phyloP scores from a whole-genome alignment of 2,888 invertebrate species.

The Troides oblongomaculatus region DNA sequence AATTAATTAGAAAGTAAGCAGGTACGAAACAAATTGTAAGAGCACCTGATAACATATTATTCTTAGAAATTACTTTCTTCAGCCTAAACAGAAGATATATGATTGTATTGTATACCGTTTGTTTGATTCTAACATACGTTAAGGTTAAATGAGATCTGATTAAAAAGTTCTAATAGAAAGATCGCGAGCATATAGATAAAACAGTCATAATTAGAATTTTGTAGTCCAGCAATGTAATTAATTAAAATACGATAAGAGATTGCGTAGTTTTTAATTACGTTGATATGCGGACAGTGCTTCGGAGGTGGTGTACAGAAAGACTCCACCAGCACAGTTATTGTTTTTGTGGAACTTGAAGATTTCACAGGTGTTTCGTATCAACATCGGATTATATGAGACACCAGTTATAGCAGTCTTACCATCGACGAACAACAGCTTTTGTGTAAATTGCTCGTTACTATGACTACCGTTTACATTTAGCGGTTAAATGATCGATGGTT shows the following conservation, averaged over 20 bases:
- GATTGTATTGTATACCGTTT: not conserved
- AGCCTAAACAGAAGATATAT: not conserved
- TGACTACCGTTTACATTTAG: conserved; percentile 14
- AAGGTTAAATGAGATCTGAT: conserved; percentile 10
- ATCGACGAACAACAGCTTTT: conserved; percentile 12
- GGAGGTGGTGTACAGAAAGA: conserved; percentile 33
- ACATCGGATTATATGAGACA: conserved; percentile 5
- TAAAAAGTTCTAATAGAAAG: not conserved
- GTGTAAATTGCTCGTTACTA: conserved; percentile 15
- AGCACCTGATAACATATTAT: conserved; percentile 17
- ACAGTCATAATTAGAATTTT: conserved; percentile 3
- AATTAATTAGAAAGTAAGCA: conserved; percentile 28
- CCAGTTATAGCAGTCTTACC: not conserved
- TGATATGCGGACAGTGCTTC: conserved; percentile 36
- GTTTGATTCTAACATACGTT: not conserved
- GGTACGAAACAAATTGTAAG: conserved; percentile 19
- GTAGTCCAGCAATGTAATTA: conserved; percentile 5
- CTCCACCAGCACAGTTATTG: conserved; percentile 34
- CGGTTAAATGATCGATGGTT: conserved; percentile 5
- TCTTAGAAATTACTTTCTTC: conserved; percentile 24
- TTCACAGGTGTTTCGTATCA: conserved; percentile 22
- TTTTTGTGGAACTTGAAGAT: conserved; percentile 36
- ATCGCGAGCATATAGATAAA: not conserved
- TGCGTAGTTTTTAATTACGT: conserved; percentile 23
- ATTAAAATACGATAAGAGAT: conserved; percentile 4